Percentiles rank a stretch among this genome's conserved stretches.
These are phyloP conservation scores for Anhinga rufa DNA, from an alignment of 2,113 vertebrate genomes.

Conservation along the genomic window DNA sequence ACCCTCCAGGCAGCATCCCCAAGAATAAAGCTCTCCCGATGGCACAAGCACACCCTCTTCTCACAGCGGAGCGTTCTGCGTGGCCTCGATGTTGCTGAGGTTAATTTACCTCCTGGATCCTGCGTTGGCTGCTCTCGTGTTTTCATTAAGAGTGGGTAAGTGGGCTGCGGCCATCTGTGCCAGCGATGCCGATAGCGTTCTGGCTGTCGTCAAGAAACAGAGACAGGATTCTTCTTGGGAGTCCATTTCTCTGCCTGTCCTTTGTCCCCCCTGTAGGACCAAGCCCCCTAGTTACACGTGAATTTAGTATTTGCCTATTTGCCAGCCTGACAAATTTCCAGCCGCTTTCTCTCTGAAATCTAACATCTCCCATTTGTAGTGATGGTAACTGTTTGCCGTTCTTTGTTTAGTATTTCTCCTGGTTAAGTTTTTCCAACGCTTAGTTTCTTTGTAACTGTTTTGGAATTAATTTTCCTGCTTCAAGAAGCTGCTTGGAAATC, in stretches of 20 bases:
- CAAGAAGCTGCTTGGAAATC: neutral
- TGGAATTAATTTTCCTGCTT: neutral
- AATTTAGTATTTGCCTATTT: too few relatives aligned
- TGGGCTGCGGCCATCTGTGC: neutral
- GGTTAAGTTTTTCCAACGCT: neutral
- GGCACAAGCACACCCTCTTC: neutral
- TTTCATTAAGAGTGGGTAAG: neutral
- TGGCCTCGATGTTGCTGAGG: neutral
- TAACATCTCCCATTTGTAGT: neutral
- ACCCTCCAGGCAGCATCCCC: neutral
- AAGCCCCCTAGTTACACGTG: neutral
- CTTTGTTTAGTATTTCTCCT: neutral
- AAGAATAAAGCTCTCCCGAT: neutral
- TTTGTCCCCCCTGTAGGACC: neutral
- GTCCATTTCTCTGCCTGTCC: neutral
- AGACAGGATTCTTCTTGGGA: neutral
- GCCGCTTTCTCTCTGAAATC: neutral
- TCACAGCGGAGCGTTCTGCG: neutral
- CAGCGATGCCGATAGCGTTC: neutral
- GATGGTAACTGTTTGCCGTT: constrained; percentile 9
- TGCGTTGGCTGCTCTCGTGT: neutral
- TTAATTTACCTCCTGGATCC: neutral
- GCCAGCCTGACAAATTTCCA: neutral
- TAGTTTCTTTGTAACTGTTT: constrained; percentile 6
- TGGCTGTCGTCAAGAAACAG: neutral